These are phyloP conservation scores for Platycercus adscitus DNA, from an alignment of 2,113 vertebrate genomes.

Conservation along the genomic window DNA sequence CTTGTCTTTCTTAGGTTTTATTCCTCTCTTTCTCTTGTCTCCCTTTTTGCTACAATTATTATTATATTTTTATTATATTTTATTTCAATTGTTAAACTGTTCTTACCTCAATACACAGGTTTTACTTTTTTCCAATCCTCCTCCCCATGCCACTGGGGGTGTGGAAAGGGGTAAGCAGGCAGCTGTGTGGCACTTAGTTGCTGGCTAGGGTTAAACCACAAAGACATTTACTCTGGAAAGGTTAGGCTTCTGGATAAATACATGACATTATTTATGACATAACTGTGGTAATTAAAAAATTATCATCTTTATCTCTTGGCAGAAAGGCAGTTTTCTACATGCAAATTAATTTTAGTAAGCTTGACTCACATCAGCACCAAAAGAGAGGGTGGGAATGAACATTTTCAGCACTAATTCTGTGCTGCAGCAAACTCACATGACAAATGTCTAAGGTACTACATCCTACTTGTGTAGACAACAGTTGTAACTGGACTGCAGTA, in stretches of 20 bases:
- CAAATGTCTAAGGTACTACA: neutral
- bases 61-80: neutral
- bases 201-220: accelerated
- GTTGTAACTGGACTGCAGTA: neutral
- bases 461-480: neutral
- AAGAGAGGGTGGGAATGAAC: neutral
- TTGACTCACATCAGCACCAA: neutral
- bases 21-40: neutral
- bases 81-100: neutral
- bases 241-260: neutral
- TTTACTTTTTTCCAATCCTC: neutral
- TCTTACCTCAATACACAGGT: neutral
- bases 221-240: neutral
- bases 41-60: neutral
- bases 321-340: neutral
- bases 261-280: neutral
- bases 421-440: neutral
- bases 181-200: neutral
- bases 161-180: neutral
- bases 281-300: neutral
- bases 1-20: neutral
- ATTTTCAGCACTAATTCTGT: neutral
- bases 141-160: neutral
- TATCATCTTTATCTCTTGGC: neutral
- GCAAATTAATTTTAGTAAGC: neutral